These are phyloP conservation scores for Cheilosia variabilis DNA, from an alignment of 2,888 invertebrate genomes.

Conservation along the genomic window DNA sequence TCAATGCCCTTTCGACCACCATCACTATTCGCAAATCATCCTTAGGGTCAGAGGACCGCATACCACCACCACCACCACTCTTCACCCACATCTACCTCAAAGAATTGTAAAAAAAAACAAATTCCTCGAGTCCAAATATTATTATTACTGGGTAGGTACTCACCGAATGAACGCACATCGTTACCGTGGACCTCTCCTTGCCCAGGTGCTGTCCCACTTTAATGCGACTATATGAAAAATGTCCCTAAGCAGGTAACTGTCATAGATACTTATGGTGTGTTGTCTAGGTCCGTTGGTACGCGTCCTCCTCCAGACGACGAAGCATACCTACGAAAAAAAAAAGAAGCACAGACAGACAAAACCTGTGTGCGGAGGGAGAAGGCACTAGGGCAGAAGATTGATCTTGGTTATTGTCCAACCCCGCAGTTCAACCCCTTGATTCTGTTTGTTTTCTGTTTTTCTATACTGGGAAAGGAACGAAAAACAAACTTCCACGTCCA, in stretches of 20 bases:
- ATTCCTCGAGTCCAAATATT: slow-evolving; percentile 64
- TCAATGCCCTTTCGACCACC: slow-evolving; percentile 51
- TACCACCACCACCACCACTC: neutral
- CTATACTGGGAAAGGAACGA: slow-evolving; percentile 10
- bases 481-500: slow-evolving; percentile 14
- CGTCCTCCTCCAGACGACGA: slow-evolving; percentile 24
- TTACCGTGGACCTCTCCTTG: slow-evolving; percentile 14
- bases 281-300: slow-evolving; percentile 13
- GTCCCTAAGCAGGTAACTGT: slow-evolving; percentile 70
- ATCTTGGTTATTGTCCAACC: slow-evolving; percentile 55
- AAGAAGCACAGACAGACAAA: neutral
- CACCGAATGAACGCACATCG: slow-evolving; percentile 45
- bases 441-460: slow-evolving; percentile 47
- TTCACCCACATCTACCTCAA: too few species aligned
- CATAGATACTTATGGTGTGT: slow-evolving; percentile 62
- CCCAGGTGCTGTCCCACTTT: slow-evolving; percentile 58
- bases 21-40: slow-evolving; percentile 68
- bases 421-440: slow-evolving; percentile 49
- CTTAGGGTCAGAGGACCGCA: slow-evolving; percentile 43
- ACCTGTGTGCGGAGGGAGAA: neutral
- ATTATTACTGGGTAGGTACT: slow-evolving; percentile 54
- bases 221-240: slow-evolving; percentile 72
- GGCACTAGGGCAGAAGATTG: slow-evolving; percentile 43
- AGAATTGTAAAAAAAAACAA: neutral
- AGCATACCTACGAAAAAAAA: neutral